Percentiles rank a stretch among this genome's conserved stretches.
Evolutionary conservation across 2,113 vertebrate species (phyloP).

Genomic region (Phasianus colchicus): DNA sequence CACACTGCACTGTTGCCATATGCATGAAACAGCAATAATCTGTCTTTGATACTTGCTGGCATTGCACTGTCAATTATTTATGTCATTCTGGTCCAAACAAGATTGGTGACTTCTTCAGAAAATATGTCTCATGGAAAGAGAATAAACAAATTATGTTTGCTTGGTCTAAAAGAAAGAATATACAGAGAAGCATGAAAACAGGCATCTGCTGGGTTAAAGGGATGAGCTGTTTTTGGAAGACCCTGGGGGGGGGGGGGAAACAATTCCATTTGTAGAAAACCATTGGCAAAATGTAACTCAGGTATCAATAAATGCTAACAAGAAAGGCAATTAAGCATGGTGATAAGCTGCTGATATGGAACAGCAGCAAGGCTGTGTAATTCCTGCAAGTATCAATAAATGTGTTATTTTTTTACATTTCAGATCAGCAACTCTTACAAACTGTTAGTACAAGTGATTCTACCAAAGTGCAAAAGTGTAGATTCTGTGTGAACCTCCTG

Average conservation of each 20-base stretch:
- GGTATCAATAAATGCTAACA: neutral
- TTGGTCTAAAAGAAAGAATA: neutral
- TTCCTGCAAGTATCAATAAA: neutral
- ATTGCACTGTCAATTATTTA: neutral
- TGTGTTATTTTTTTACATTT: neutral
- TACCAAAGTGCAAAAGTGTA: neutral
- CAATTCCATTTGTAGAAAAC: neutral
- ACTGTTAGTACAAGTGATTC: neutral
- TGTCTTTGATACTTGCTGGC: neutral
- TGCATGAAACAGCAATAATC: neutral
- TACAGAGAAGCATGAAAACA: neutral
- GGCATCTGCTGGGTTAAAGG: accelerated
- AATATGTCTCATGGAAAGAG: neutral
- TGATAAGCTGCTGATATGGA: neutral
- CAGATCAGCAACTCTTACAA: neutral
- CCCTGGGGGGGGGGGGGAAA: neutral
- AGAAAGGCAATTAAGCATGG: neutral
- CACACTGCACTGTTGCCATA: neutral
- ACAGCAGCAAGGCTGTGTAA: neutral
- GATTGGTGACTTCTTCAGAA: neutral
- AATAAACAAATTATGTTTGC: neutral
- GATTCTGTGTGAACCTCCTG: neutral
- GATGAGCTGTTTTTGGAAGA: accelerated
- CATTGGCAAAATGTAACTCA: neutral
- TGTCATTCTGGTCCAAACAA: neutral